Base-by-base conservation (phyloP, 2,797 vertebrate genomes). In the Pygocentrus nattereri region DNA sequence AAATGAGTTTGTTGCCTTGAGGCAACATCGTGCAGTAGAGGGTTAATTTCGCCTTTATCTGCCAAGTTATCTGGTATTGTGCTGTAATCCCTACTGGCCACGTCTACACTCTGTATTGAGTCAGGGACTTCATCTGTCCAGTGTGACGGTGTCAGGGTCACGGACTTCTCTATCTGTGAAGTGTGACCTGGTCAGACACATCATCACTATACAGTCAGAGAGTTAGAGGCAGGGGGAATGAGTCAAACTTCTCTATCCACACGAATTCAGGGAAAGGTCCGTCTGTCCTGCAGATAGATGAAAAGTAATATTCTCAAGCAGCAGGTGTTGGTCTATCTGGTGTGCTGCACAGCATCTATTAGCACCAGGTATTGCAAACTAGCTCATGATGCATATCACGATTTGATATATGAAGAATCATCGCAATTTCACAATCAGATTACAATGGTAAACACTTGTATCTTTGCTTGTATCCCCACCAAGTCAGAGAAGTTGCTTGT, bases 191-290 rank as follows among this genome's bases (percentile, higher is more conserved):
- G 25, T 30, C 59, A 62, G 59, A 4, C 59, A 27, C 59, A 16
- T 62, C 59, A 62, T 62, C 15, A 25, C 23, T 10, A 38, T 44
- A 30, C 34, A 68, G 23, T 44, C 31, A 0, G n/a, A 15, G 65
- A 59, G 52, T 61, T 68, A 61, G 67, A 52, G 52, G 30, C 64
- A 69, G 52, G 34, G 16, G 56, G 25, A 59, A 25, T 59, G 56
- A 59, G 56, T 27, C 59, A 30, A 30, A 62, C 15, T 30, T 30
- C 59, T 59, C 23, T 12, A 15, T 62, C 59, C 59, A 62, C 59
- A 62, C 15, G 5, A 62, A 62, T 62, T 62, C 3, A 61, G 23
- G 1, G 59, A 62, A 25, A 27, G 27, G 13, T 62, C 59, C 59
- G 30, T 62, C 59, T 62, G 59, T 62, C 25, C 25, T 18, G 59